phyloP scores from a whole-genome alignment of 2,113 vertebrate species.

The Platanista minor region DNA sequence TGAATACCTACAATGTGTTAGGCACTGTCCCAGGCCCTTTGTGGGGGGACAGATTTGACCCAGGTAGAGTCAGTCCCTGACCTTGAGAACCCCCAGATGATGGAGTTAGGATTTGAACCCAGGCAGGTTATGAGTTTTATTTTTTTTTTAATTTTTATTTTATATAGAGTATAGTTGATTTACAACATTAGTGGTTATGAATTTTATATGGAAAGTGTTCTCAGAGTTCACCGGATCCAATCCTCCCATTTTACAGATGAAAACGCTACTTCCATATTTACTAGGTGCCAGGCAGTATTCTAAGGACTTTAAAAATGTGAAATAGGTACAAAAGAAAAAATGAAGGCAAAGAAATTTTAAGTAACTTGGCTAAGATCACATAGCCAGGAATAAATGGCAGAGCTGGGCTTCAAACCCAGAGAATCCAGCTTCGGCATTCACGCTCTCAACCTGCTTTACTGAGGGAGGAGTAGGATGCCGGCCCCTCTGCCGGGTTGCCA shows the following conservation, averaged over 20 bases:
- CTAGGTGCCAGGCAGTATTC: not conserved
- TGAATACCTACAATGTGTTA: not conserved
- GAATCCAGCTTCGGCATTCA: not conserved
- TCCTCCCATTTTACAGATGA: not conserved
- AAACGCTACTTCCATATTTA: not conserved
- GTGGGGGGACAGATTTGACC: not conserved
- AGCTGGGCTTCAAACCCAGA: not conserved
- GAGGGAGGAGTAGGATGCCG: not conserved
- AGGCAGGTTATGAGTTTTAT: not conserved
- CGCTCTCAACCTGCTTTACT: not conserved
- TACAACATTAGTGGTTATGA: not conserved
- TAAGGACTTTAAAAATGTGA: not conserved
- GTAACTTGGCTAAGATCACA: not conserved
- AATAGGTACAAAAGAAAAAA: not conserved
- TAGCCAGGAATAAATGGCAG: not conserved
- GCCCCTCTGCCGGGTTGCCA: not conserved
- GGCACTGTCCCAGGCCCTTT: not conserved
- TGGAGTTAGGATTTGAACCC: not conserved
- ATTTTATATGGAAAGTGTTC: not conserved
- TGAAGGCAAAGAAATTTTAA: not conserved
- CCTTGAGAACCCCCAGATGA: not conserved
- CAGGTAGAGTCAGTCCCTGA: not conserved
- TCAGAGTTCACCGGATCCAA: not conserved
- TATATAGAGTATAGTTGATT: not conserved
- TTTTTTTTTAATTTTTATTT: not conserved